Evolutionary conservation across 2,113 vertebrate species (phyloP).

Genomic region (Gallinago jamesoni): DNA sequence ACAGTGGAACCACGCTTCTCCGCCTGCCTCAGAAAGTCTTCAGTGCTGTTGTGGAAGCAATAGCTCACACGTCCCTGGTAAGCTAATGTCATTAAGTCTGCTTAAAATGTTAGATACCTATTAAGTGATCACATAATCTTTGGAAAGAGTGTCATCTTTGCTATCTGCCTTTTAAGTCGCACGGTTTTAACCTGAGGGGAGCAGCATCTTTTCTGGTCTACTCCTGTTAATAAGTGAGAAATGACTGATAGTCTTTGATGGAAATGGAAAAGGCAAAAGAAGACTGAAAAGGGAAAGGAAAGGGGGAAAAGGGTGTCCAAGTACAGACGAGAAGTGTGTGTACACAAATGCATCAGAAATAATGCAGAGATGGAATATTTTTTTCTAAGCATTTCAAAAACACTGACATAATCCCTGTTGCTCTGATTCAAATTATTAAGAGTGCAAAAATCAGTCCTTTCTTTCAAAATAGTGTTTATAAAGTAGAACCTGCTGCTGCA

Average conservation of each 20-base stretch:
- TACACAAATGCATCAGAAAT: neutral
- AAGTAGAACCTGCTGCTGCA: conserved; percentile 17
- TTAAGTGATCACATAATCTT: neutral
- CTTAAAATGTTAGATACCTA: neutral
- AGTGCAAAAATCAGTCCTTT: conserved; percentile 5
- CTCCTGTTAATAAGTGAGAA: neutral
- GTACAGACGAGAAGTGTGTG: neutral
- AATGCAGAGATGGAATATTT: neutral
- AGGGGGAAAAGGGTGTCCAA: neutral
- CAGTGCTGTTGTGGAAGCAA: conserved; percentile 86
- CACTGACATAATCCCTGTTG: neutral
- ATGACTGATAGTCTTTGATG: neutral
- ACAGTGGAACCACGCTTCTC: conserved; percentile 95
- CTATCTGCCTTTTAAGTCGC: neutral
- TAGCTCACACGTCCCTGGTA: conserved; percentile 88
- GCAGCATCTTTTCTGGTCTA: neutral
- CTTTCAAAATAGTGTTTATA: conserved; percentile 16
- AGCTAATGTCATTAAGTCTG: neutral
- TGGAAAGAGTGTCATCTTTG: neutral
- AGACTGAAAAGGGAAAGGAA: neutral
- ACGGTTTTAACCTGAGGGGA: neutral
- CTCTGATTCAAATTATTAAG: neutral
- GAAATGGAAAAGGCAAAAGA: neutral
- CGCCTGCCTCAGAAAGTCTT: conserved; percentile 94
- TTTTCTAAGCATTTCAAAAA: conserved; percentile 15